These are phyloP conservation scores for Albula goreensis DNA, from an alignment of 2,113 vertebrate genomes.

Conservation along the genomic window DNA sequence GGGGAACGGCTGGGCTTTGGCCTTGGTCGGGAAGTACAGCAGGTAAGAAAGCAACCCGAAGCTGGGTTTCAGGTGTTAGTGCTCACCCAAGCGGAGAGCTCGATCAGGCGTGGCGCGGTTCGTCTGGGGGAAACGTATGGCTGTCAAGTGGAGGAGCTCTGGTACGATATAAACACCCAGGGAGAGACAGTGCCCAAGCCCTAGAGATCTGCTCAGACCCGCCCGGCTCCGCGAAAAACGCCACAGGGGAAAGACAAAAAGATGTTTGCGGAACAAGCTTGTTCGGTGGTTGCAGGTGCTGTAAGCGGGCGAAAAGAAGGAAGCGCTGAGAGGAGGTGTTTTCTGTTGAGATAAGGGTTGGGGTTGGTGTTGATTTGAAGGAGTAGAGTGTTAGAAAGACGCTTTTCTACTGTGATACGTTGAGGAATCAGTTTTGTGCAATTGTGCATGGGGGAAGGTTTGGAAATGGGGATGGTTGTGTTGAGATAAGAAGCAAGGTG, in stretches of 20 bases:
- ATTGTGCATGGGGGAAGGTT: no score
- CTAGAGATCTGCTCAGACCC: background rate
- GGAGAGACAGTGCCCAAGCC: background rate
- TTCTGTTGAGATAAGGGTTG: no score
- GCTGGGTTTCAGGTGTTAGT: background rate
- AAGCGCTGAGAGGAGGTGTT: no score
- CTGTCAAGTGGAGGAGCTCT: background rate
- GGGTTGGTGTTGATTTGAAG: no score
- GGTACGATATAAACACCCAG: background rate
- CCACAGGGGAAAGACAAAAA: background rate
- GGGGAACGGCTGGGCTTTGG: no score
- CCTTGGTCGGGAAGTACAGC: background rate
- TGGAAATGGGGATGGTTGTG: no score
- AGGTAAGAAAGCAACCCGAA: background rate
- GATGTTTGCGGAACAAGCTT: background rate
- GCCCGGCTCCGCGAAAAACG: background rate
- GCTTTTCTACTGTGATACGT: no score
- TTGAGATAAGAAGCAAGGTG: no score
- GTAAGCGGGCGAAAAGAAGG: no score
- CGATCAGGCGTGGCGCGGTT: background rate
- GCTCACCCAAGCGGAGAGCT: background rate
- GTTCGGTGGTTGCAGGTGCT: no score
- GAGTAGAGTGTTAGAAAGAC: no score
- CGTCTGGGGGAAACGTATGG: background rate
- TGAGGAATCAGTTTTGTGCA: no score